Evolutionary conservation across 2,888 invertebrate genomes (phyloP), one percentile per base, ranked within the genome.

Genomic region (Penaeus monodon): DNA sequence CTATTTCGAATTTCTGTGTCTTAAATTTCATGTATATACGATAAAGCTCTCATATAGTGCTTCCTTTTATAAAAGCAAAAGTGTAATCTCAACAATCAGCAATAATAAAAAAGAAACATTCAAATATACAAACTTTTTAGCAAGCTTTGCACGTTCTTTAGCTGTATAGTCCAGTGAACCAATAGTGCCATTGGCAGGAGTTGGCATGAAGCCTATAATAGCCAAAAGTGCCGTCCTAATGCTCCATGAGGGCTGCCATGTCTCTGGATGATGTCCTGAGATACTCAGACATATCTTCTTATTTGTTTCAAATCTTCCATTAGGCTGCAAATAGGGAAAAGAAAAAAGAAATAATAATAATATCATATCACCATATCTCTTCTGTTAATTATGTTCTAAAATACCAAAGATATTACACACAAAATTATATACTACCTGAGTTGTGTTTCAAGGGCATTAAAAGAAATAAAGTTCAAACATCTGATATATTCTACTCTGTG

Each of bases 191-290:
- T 95, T 95, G 17, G 97, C 96, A 82, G 96, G 95, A 10, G 97
- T 96, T 0, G 98, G 97, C 97, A 98, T 97, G 92, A 98, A 98
- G 2, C 98, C 97, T 91, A 98, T 97, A 88, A 98, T 93, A 27
- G 98, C 98, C 90, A 98, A 93, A 87, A 98, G 93, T 22, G 98
- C 98, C 83, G 98, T 98, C 89, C 98, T 94, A 90, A 98, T 97
- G 63, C 97, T 98, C 98, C 98, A 98, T 6, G 97, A 97, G 49
- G 98, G 98, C 92, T 97, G 97, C 98, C 98, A 99, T 66, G 97
- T 97, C 93, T 99, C 98, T n/a, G 98, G 98, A 92, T 98, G 98
- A 93, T 98, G 96, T 10, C 97, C 98, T 88, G 98, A 98, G 91
- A 98, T 98, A 90, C 97, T 98, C 90, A 98, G 93, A 92, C 98